Conservation (phyloP, 2,113 vertebrate genomes). For the Channa argus region DNA sequence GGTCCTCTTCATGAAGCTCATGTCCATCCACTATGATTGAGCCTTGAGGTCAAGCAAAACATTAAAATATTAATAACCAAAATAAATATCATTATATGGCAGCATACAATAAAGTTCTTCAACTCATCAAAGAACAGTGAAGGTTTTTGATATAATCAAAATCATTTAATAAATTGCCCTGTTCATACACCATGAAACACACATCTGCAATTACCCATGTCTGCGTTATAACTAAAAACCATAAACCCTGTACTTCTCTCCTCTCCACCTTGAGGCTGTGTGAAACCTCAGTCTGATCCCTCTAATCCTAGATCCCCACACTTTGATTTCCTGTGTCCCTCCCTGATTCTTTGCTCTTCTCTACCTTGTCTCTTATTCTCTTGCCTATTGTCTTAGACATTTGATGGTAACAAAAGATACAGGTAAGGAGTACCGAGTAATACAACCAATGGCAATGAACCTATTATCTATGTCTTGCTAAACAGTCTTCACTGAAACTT, state of each 20-base stretch:
- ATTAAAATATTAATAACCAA: background rate
- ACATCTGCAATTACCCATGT: conserved; percentile 65
- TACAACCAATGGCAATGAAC: conserved; percentile 31
- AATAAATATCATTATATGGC: background rate
- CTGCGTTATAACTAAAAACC: conserved; percentile 71
- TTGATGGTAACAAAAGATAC: conserved; percentile 47
- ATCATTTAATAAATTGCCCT: background rate
- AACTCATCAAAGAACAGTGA: too few relatives aligned
- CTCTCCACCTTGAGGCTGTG: conserved; percentile 76
- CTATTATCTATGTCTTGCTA: conserved; percentile 7
- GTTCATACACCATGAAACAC: background rate
- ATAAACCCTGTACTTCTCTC: conserved; percentile 55
- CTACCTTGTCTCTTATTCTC: conserved; percentile 34
- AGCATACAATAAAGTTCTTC: background rate
- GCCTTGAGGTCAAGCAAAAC: conserved; percentile 76
- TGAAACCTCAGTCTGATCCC: conserved; percentile 62
- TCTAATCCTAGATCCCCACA: conserved; percentile 71
- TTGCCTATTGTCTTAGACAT: conserved; percentile 36
- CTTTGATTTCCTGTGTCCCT: conserved; percentile 61
- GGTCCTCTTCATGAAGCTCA: conserved; percentile 91
- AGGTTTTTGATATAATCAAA: background rate
- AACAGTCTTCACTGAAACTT: background rate
- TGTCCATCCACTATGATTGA: conserved; percentile 91
- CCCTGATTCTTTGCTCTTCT: conserved; percentile 22
- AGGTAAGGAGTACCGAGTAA: conserved; percentile 37